phyloP scores from a whole-genome alignment of 2,888 invertebrate species.

The Morinoia aosen region DNA sequence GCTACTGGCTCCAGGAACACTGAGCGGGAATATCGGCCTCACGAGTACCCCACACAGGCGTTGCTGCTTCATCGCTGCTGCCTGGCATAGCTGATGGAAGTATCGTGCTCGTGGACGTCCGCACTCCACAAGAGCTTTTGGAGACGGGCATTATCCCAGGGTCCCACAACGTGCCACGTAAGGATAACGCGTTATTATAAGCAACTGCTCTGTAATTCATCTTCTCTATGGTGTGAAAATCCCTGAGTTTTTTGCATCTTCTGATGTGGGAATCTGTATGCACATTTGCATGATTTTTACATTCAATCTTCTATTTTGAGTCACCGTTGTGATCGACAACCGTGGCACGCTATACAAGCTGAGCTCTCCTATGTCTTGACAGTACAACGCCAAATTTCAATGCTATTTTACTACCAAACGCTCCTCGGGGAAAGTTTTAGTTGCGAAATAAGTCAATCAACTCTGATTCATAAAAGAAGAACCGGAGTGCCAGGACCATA shows the following conservation, averaged over 20 bases:
- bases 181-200: neutral
- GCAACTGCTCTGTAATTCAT: neutral
- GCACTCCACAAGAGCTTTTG: slow-evolving; percentile 59
- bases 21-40: neutral
- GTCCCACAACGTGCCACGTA: slow-evolving; percentile 60
- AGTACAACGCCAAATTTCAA: too few species aligned
- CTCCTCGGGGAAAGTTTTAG: too few species aligned
- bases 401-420: too few species aligned
- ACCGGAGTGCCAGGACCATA: too few species aligned
- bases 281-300: neutral
- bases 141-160: slow-evolving; percentile 61
- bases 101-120: slow-evolving; percentile 64
- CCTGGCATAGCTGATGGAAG: slow-evolving; percentile 27
- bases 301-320: neutral
- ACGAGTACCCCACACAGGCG: neutral
- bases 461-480: too few species aligned
- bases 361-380: too few species aligned
- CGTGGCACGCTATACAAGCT: too few species aligned
- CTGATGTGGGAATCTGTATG: neutral
- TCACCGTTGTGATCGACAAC: neutral
- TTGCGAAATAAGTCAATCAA: too few species aligned
- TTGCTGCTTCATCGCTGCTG: neutral
- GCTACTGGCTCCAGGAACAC: neutral
- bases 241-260: neutral
- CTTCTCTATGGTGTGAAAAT: neutral